Conservation (phyloP, 2,888 invertebrate species). For the Caenorhabditis sinica region DNA sequence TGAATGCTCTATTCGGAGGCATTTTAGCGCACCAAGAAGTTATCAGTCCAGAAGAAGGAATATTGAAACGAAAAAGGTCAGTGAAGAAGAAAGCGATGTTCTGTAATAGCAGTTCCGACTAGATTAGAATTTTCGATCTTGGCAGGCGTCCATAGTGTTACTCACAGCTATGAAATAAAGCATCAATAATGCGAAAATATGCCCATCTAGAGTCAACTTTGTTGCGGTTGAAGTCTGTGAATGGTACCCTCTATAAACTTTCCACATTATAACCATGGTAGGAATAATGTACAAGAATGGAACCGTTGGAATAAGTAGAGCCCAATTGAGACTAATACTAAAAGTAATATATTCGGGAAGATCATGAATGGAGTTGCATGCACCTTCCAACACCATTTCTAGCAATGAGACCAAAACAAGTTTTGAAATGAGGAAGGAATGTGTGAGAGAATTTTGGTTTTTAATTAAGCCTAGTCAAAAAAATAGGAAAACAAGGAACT, state of each 20-base stretch:
- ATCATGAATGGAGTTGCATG: slow-evolving; percentile 42
- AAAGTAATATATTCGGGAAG: slow-evolving; percentile 9
- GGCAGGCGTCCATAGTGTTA: too few species aligned
- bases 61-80: slow-evolving; percentile 44
- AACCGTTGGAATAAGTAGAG: neutral
- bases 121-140: too few species aligned
- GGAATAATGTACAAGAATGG: slow-evolving; percentile 53
- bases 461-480: neutral
- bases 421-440: too few species aligned
- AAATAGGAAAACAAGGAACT: too few species aligned
- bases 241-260: slow-evolving; percentile 17
- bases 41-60: slow-evolving; percentile 36
- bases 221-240: neutral
- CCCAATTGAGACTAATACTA: neutral
- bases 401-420: too few species aligned
- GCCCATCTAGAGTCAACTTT: slow-evolving; percentile 25
- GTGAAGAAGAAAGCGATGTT: slow-evolving; percentile 48
- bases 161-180: slow-evolving; percentile 37
- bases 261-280: slow-evolving; percentile 29
- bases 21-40: slow-evolving; percentile 51
- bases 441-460: neutral
- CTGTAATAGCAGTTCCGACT: neutral
- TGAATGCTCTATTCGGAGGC: slow-evolving; percentile 23
- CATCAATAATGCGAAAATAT: slow-evolving; percentile 36
- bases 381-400: too few species aligned